Evolutionary conservation across 2,888 invertebrate species (phyloP).

Genomic region (Prostheceraeus crozeri): DNA sequence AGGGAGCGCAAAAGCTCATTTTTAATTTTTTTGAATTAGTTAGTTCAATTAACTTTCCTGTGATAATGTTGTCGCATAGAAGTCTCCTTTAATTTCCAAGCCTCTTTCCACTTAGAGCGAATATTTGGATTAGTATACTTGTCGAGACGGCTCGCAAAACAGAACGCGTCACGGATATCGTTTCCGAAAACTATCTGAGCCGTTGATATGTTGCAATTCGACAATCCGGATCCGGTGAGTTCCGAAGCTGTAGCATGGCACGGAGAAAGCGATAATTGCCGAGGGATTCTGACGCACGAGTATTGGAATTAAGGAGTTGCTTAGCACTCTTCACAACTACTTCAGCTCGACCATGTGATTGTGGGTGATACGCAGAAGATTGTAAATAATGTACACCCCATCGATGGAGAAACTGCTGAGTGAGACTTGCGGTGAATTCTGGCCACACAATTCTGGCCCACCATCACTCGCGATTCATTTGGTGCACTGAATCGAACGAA

Average conservation of each 20-base stretch:
- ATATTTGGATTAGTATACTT: constrained; percentile 19
- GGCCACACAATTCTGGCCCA: too few relatives aligned
- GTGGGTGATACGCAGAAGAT: constrained; percentile 41
- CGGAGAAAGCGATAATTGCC: constrained; percentile 40
- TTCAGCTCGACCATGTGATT: constrained; percentile 41
- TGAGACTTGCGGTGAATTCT: constrained; percentile 41
- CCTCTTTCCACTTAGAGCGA: constrained; percentile 20
- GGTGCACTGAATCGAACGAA: constrained; percentile 42
- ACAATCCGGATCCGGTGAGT: constrained; percentile 40
- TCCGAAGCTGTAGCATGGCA: constrained; percentile 41
- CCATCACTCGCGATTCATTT: constrained; percentile 42
- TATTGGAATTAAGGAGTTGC: constrained; percentile 41
- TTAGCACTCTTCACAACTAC: constrained; percentile 42
- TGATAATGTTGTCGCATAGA: too few relatives aligned
- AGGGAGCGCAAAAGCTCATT: too few relatives aligned
- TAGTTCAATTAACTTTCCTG: too few relatives aligned
- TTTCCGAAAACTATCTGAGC: constrained; percentile 42
- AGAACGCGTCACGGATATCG: too few relatives aligned
- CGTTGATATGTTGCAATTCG: constrained; percentile 40
- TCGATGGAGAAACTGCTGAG: constrained; percentile 38
- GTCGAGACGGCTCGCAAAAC: too few relatives aligned
- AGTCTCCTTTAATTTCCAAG: constrained; percentile 33
- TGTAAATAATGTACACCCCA: constrained; percentile 41
- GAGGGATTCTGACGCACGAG: constrained; percentile 35
- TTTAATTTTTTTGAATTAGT: too few relatives aligned